phyloP scores from a whole-genome alignment of 2,797 vertebrate genomes.

The Fundulus diaphanus region DNA sequence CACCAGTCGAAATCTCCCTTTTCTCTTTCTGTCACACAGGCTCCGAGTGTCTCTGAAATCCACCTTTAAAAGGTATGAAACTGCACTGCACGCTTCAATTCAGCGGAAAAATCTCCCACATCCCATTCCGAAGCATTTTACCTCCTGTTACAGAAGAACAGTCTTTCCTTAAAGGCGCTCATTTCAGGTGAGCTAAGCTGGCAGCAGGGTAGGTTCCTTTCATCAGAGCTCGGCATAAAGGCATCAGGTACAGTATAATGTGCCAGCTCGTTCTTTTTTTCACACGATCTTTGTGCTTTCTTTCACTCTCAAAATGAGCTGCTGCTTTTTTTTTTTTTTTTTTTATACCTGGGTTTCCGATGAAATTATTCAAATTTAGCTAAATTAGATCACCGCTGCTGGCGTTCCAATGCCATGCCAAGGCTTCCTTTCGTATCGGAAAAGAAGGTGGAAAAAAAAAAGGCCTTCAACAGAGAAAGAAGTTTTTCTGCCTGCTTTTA shows the following conservation, averaged over 20 bases:
- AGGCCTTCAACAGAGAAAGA: slow-evolving; percentile 68
- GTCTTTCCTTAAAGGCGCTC: slow-evolving; percentile 60
- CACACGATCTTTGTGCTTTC: slow-evolving; percentile 57
- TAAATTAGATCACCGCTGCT: slow-evolving; percentile 72
- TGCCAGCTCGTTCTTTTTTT: slow-evolving; percentile 59
- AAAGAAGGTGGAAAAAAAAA: slow-evolving; percentile 62
- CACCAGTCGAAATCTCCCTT: slow-evolving; percentile 57
- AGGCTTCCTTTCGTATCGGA: slow-evolving; percentile 56
- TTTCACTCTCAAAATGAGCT: slow-evolving; percentile 51
- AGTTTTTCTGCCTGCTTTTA: slow-evolving; percentile 74
- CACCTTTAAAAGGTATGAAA: slow-evolving; percentile 44
- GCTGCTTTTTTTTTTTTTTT: slow-evolving; percentile 46
- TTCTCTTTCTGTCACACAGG: slow-evolving; percentile 39
- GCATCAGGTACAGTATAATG: slow-evolving; percentile 58
- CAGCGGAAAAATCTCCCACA: slow-evolving; percentile 44
- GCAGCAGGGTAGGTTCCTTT: slow-evolving; percentile 66
- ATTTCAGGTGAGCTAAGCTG: slow-evolving; percentile 70
- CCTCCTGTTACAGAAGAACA: slow-evolving; percentile 49
- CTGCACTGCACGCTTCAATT: slow-evolving; percentile 45
- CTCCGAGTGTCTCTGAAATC: slow-evolving; percentile 44
- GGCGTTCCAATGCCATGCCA: slow-evolving; percentile 60
- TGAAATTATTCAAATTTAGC: slow-evolving; percentile 73
- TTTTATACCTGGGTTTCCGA: slow-evolving; percentile 62
- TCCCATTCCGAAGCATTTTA: slow-evolving; percentile 50
- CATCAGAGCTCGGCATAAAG: slow-evolving; percentile 69